Evolutionary conservation across 1,140 invertebrate species (phyloP).

Genomic region (Berghia stephanieae): DNA sequence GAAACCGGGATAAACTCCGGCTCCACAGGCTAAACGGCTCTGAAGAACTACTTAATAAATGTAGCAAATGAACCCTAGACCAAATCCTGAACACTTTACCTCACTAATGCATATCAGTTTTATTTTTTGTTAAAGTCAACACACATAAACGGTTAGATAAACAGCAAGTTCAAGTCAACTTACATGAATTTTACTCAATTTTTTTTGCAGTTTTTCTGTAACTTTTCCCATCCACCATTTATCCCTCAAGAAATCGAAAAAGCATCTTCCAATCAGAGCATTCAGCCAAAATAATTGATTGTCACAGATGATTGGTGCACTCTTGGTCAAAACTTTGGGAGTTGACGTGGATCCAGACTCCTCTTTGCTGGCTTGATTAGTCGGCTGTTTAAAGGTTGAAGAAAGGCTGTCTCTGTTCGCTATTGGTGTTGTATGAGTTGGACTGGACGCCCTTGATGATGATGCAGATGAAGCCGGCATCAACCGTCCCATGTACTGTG

Average conservation of each 20-base stretch:
- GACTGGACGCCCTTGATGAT: conserved; percentile 30
- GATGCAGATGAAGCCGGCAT: conserved; percentile 50
- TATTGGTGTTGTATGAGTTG: conserved; percentile 16
- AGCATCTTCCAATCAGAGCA: conserved; percentile 77
- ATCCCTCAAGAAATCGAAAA: conserved; percentile 82
- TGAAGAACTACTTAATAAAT: too few species aligned
- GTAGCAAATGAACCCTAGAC: too few species aligned
- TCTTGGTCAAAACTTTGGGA: conserved; percentile 3
- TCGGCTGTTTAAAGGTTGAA: too few species aligned
- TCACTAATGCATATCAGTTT: too few species aligned
- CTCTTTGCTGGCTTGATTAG: conserved; percentile 24
- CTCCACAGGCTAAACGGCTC: too few species aligned
- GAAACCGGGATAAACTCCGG: too few species aligned
- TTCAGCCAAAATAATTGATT: conserved; percentile 75
- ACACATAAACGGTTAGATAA: background rate
- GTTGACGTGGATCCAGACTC: conserved; percentile 3
- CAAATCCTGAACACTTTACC: too few species aligned
- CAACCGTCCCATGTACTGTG: conserved; percentile 55
- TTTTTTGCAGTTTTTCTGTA: conserved; percentile 82
- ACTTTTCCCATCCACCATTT: conserved; percentile 72
- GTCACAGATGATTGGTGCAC: conserved; percentile 52
- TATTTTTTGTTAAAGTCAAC: too few species aligned
- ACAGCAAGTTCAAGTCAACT: conserved; percentile 37
- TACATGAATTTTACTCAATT: conserved; percentile 84
- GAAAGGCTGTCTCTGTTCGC: conserved; percentile 12